Evolutionary conservation across 1,140 invertebrate genomes (phyloP).

Genomic region (Palaemon carinicauda): DNA sequence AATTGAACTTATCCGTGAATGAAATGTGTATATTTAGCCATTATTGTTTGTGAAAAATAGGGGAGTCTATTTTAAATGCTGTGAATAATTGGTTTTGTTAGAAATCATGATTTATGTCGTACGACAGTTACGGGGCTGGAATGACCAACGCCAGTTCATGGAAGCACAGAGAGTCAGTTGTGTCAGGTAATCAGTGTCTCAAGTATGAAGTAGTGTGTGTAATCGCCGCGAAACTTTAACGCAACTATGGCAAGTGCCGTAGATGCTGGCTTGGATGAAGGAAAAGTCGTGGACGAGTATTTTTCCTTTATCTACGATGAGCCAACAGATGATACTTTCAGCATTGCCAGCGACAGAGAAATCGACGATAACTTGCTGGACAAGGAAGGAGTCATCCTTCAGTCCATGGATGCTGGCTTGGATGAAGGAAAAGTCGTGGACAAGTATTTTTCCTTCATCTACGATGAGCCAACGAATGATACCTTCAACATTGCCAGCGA

Average conservation of each 20-base stretch:
- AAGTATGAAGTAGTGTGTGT: not conserved
- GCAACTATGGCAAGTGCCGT: constrained; percentile 29
- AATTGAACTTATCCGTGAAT: not conserved
- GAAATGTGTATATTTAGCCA: not conserved
- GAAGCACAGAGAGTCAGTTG: not conserved
- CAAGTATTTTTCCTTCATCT: constrained; percentile 19
- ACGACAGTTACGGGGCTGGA: not conserved
- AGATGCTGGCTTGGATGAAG: constrained; percentile 13
- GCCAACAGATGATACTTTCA: not conserved
- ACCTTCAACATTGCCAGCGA: not conserved
- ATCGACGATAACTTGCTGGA: not conserved
- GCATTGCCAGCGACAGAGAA: constrained; percentile 1
- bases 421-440: constrained; percentile 17
- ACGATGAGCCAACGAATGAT: constrained; percentile 3
- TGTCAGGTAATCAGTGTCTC: not conserved
- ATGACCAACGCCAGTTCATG: not conserved
- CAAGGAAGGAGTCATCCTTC: not conserved
- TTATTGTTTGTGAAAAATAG: too few species aligned
- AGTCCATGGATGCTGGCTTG: not conserved
- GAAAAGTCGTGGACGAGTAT: constrained; percentile 6
- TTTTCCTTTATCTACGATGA: constrained; percentile 28
- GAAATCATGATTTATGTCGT: not conserved
- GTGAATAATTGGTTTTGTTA: too few species aligned
- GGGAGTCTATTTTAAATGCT: too few species aligned
- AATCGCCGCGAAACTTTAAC: not conserved